Conservation (phyloP, 37 sponge, comb jelly and placozoan genomes). For the Hexactinellida sp. region DNA sequence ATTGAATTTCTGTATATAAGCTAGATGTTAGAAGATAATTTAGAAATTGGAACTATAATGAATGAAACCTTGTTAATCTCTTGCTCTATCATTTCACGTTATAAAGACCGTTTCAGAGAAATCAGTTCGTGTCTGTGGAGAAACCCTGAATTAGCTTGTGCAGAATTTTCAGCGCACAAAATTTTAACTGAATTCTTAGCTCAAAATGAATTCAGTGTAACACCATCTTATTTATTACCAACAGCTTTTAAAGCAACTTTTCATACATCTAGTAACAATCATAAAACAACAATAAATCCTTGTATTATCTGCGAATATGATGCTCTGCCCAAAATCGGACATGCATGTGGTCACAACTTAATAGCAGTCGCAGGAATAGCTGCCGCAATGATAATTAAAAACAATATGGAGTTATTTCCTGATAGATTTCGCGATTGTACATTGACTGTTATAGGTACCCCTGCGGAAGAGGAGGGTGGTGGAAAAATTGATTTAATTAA, state of each 20-base stretch:
- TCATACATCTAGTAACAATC: conserved; percentile 1
- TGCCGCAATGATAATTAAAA: conserved; percentile 71
- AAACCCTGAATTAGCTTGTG: conserved; percentile 21
- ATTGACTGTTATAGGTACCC: conserved; percentile 54
- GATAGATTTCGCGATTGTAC: conserved; percentile 27
- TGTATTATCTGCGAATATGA: conserved; percentile 79
- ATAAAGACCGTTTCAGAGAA: neutral
- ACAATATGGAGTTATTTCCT: conserved; percentile 31
- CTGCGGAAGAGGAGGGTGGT: conserved; percentile 77
- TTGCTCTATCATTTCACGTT: too few species aligned
- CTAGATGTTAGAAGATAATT: too few species aligned
- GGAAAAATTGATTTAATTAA: conserved; percentile 65
- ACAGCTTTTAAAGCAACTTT: conserved; percentile 75
- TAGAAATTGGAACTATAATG: too few species aligned
- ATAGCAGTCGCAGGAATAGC: conserved; percentile 84
- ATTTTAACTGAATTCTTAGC: conserved; percentile 45
- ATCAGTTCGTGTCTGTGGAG: conserved; percentile 25
- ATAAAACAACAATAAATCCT: conserved; percentile 42
- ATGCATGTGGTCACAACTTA: conserved; percentile 92
- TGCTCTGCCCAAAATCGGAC: conserved; percentile 85
- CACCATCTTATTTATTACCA: conserved; percentile 37
- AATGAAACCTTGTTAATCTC: too few species aligned
- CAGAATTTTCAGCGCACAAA: conserved; percentile 55
- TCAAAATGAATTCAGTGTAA: conserved; percentile 52
- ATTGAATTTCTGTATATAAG: too few species aligned